A percentile compares a stretch with the other conserved stretches of the same genome.
Evolutionary conservation across 2,797 vertebrate genomes (phyloP).

Genomic region (Falco peregrinus): DNA sequence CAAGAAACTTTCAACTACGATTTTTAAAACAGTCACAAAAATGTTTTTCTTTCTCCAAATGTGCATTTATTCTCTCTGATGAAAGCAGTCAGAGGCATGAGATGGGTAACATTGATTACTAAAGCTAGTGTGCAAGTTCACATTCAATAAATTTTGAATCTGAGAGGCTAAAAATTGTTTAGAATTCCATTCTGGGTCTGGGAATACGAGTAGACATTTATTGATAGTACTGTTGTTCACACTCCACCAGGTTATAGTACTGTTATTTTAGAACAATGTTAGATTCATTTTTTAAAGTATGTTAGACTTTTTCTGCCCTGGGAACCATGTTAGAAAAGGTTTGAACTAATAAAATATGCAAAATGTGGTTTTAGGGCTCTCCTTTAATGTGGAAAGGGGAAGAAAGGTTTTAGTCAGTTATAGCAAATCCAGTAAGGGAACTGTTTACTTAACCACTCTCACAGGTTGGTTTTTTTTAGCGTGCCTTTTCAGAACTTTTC

Average conservation of each 20-base stretch:
- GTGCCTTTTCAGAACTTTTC: conserved; percentile 26
- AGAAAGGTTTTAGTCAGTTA: conserved; percentile 40
- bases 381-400: conserved; percentile 60
- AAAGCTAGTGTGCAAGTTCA: not conserved
- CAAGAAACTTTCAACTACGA: not conserved
- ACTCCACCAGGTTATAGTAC: not conserved
- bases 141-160: conserved; percentile 23
- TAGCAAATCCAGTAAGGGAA: conserved; percentile 23
- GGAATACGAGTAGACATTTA: conserved; percentile 1
- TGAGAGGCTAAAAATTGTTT: not conserved
- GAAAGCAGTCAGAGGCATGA: not conserved
- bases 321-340: conserved; percentile 44
- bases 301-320: conserved; percentile 1
- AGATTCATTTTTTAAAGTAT: not conserved
- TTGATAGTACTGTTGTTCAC: conserved; percentile 28
- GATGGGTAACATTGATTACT: conserved; percentile 26
- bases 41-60: conserved; percentile 32
- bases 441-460: conserved; percentile 18
- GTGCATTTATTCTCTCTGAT: not conserved
- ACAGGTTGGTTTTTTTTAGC: conserved; percentile 13
- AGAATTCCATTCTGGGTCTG: not conserved
- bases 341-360: conserved; percentile 55
- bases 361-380: conserved; percentile 43
- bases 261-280: not conserved
- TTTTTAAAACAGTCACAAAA: conserved; percentile 12